phyloP scores from a whole-genome alignment of 1,140 invertebrate species.

The Ptiloglossa arizonensis region DNA sequence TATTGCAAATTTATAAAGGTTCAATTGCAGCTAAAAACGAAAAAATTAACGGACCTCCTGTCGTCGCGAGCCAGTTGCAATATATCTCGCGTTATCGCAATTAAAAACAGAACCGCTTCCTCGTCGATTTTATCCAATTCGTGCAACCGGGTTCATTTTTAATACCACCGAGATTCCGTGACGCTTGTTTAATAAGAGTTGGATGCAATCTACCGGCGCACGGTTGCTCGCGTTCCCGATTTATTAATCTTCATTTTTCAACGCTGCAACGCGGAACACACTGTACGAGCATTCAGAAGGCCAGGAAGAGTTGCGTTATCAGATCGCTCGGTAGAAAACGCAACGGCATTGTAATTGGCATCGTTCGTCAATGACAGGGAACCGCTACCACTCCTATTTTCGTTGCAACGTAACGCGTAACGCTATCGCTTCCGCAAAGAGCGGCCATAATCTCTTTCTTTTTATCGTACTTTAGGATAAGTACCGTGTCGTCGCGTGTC shows the following conservation, averaged over 20 bases:
- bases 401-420: not conserved
- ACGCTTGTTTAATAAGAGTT: slow-evolving; percentile 39
- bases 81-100: not conserved
- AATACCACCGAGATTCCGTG: not conserved
- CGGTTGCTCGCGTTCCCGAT: slow-evolving; percentile 30
- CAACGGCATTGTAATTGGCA: slow-evolving; percentile 53
- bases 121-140: not conserved
- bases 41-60: not conserved
- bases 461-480: too few species aligned
- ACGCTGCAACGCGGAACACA: slow-evolving; percentile 4
- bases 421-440: not conserved
- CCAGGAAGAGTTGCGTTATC: slow-evolving; percentile 50
- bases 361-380: slow-evolving; percentile 57
- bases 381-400: slow-evolving; percentile 37
- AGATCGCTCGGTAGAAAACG: slow-evolving; percentile 62
- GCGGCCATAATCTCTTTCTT: not conserved
- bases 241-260: slow-evolving; percentile 57
- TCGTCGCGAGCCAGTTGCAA: too few species aligned
- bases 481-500: too few species aligned
- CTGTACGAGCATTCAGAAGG: slow-evolving; percentile 14
- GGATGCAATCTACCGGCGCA: slow-evolving; percentile 38
- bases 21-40: too few species aligned
- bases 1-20: too few species aligned
- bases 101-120: not conserved
- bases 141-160: not conserved